A percentile compares a stretch with the other conserved stretches of the same genome.
These are phyloP conservation scores for Nematostella vectensis DNA, from an alignment of 92 coral and sea anemone species.

Conservation along the genomic window DNA sequence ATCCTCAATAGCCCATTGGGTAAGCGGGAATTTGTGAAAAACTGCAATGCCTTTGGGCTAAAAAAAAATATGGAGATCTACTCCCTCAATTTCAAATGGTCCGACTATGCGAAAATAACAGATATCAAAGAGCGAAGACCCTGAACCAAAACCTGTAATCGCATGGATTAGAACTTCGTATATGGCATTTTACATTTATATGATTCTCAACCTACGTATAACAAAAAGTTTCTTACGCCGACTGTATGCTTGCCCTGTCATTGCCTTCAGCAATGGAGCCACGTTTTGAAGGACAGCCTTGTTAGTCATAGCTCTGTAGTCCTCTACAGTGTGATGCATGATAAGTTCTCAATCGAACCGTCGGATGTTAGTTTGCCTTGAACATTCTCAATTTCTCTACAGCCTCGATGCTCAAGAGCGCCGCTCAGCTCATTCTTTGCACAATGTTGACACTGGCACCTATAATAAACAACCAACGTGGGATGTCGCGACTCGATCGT, in stretches of 20 bases:
- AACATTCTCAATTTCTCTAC: conserved; percentile 33
- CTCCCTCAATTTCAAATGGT: too few relatives aligned
- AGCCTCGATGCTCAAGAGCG: conserved; percentile 37
- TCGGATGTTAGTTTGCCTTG: conserved; percentile 40
- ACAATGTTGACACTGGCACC: conserved; percentile 53
- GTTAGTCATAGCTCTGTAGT: conserved; percentile 29
- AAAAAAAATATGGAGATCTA: too few relatives aligned
- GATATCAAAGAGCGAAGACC: too few relatives aligned
- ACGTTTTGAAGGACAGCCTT: conserved; percentile 26
- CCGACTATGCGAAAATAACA: too few relatives aligned
- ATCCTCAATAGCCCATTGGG: too few relatives aligned
- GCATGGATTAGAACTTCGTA: too few relatives aligned
- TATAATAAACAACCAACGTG: background rate
- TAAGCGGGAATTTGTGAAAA: too few relatives aligned
- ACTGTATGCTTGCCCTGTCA: conserved; percentile 5
- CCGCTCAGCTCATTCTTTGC: conserved; percentile 7
- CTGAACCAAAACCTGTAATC: too few relatives aligned
- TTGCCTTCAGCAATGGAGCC: conserved; percentile 17
- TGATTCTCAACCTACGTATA: too few relatives aligned
- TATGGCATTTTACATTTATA: too few relatives aligned
- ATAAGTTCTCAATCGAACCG: conserved; percentile 42
- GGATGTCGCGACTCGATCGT: background rate
- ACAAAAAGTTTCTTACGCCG: conserved; percentile 11
- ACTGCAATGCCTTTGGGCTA: too few relatives aligned
- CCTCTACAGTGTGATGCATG: conserved; percentile 52